These are phyloP conservation scores for Haliclona indistincta DNA, from an alignment of 37 sponge, comb jelly and placozoan species.

Conservation along the genomic window DNA sequence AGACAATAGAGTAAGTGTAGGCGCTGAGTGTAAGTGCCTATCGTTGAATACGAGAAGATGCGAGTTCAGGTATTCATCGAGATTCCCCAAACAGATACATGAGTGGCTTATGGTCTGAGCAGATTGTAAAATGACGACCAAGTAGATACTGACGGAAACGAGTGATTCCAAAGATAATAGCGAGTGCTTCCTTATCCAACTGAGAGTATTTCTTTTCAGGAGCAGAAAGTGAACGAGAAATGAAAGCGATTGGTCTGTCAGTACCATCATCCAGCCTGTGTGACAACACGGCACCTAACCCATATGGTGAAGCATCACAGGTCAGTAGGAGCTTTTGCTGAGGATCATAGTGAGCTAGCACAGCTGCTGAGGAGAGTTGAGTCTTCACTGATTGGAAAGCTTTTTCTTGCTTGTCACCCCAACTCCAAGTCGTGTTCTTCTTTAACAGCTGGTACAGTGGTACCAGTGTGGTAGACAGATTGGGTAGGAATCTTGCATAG, in stretches of 20 bases:
- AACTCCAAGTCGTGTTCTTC: no score
- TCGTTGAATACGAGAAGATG: slow-evolving; percentile 24
- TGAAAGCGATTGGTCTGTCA: not conserved
- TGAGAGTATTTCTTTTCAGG: slow-evolving; percentile 20
- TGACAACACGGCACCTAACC: not conserved
- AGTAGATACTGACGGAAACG: slow-evolving; percentile 16
- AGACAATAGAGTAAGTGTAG: slow-evolving; percentile 9
- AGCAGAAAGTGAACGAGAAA: not conserved
- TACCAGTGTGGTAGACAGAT: no score
- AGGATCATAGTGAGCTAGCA: no score
- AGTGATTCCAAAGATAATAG: slow-evolving; percentile 18
- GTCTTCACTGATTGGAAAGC: no score
- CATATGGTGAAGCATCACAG: slow-evolving; percentile 4
- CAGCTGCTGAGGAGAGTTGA: no score
- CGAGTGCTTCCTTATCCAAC: slow-evolving; percentile 31
- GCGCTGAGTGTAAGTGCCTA: slow-evolving; percentile 31
- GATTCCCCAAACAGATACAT: slow-evolving; percentile 10
- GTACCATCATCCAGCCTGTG: not conserved
- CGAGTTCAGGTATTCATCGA: slow-evolving; percentile 4
- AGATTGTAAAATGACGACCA: slow-evolving; percentile 12
- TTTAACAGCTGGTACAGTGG: no score
- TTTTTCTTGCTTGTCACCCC: no score
- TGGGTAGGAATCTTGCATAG: no score
- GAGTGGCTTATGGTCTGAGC: slow-evolving; percentile 33
- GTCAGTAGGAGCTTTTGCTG: not conserved